phyloP scores from a whole-genome alignment of 2,888 invertebrate species.

The Erebia palarica region DNA sequence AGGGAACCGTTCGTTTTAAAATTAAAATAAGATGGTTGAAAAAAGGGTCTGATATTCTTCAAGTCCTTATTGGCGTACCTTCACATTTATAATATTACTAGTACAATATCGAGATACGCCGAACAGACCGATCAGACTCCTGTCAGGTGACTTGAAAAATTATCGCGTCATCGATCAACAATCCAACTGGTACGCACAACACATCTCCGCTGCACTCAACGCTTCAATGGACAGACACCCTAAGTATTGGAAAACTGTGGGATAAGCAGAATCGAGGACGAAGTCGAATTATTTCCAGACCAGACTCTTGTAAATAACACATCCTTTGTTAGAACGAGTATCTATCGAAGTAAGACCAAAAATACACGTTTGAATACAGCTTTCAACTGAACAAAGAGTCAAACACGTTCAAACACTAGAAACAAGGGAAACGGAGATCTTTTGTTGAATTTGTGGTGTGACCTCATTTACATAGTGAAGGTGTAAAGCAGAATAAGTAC shows the following conservation, averaged over 20 bases:
- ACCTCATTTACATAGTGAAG: conserved; percentile 36
- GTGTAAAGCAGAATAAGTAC: conserved; percentile 30
- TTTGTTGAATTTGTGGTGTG: conserved; percentile 30
- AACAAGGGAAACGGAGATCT: conserved; percentile 29
- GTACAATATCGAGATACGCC: too few relatives aligned
- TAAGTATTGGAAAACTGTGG: background rate
- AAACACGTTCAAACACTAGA: conserved; percentile 37
- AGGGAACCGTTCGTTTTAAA: too few relatives aligned
- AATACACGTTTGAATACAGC: conserved; percentile 21
- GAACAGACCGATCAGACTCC: too few relatives aligned
- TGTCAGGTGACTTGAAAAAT: too few relatives aligned
- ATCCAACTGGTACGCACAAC: too few relatives aligned
- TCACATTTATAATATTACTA: too few relatives aligned
- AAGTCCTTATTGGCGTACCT: too few relatives aligned
- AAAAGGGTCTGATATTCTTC: too few relatives aligned
- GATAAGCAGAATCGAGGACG: background rate
- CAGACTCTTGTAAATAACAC: conserved; percentile 10
- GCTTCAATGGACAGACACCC: too few relatives aligned
- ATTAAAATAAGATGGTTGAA: too few relatives aligned
- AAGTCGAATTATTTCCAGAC: conserved; percentile 9
- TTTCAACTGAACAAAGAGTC: conserved; percentile 23
- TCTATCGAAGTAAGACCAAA: conserved; percentile 22
- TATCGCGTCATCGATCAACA: too few relatives aligned
- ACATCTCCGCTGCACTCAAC: too few relatives aligned
- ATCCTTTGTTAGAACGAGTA: conserved; percentile 19